Evolutionary conservation across 2,113 vertebrate species (phyloP), one percentile per base, ranked within the genome.

Genomic region (Xiphophorus couchianus): DNA sequence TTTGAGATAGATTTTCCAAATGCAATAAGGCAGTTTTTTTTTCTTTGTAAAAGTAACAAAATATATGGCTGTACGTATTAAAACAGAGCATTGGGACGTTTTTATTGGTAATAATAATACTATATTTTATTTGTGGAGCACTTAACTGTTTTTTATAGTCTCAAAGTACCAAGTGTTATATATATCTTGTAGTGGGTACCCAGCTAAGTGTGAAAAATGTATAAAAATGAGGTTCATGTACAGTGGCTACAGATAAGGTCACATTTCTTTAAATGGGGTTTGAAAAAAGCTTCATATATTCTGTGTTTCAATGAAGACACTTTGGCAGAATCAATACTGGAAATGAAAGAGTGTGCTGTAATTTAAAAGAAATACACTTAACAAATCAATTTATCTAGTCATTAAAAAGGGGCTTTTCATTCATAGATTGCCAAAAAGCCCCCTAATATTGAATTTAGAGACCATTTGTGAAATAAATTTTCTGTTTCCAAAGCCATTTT

Each of bases 391-490:
- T 83, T 51, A 76, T 86, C 83, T 73, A 61, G 66, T 79, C 67
- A 84, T 88, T 82, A 84, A 84, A 85, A 84, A 71, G 4, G 70
- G 33, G 3, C 48, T 74, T 82, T 87, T 81, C 61, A 84, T 80
- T 83, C 13, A 66, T 69, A 69, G 67, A 79, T 81, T 84, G 80
- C 78, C 72, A 77, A 60, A 83, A 81, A 62, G 75, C 66, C 80
- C 73, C 73, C 62, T 76, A 58, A 39, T 61, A 85, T 77, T 74
- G 70, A 88, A 82, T 71, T 39, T 64, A 74, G 81, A 54, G 84
- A 82, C 86, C 86, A 89, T 92, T 89, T 91, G 63, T 22, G 61
- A 71, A 88, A 91, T 84, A 48, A 77, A 91, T 92, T 79, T 86
- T 79, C 88, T 89, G 88, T 86, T 88, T 84, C 76, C 72, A 44